Base-by-base conservation (phyloP, 2,888 invertebrate species). In the Macrophya alboannulata region DNA sequence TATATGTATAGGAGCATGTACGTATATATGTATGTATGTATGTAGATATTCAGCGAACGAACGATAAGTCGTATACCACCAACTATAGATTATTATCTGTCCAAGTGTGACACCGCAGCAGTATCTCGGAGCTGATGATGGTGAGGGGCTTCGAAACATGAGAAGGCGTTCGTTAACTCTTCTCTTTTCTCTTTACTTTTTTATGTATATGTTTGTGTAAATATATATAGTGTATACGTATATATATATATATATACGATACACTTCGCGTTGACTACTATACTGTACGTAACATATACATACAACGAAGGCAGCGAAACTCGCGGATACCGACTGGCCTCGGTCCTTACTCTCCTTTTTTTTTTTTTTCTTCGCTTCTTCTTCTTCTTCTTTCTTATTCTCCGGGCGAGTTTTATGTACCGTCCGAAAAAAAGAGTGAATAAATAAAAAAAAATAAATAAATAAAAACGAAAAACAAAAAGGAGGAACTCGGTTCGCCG, bases 51-150 rank as follows among this genome's bases (percentile, higher is more conserved):
- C n/a, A n/a, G n/a, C n/a, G n/a, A n/a, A n/a, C 5, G 17, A 55
- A n/a, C 55, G 55, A 55, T 55, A 55, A 55, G 55, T 55, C 55
- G 55, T 8, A n/a, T 17, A 55, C 8, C 55, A 8, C 8, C n/a
- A 55, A 55, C 55, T 37, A 68, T 68, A 68, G 15, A 37, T 68
- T 31, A 25, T 25, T 31, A 43, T 71, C 76, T 76, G 43, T 48
- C 48, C 76, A 48, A 76, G 76, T 76, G 76, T 76, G 48, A 76
- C 76, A 76, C 76, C 76, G 76, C 76, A 51, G 76, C 48, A 51
- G 76, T 76, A 45, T 48, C 76, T 76, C 12, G 48, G 10, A n/a
- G 37, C 1, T 12, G 17, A 17, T 37, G 37, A 72, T 37, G 40
- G 9, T 76, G 15, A 15, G 45, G 3, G 31, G 31, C 1, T 10